A percentile compares a stretch with the other conserved stretches of the same genome.
Conservation (phyloP, 2,797 vertebrate genomes). For the Borostomias antarcticus region DNA sequence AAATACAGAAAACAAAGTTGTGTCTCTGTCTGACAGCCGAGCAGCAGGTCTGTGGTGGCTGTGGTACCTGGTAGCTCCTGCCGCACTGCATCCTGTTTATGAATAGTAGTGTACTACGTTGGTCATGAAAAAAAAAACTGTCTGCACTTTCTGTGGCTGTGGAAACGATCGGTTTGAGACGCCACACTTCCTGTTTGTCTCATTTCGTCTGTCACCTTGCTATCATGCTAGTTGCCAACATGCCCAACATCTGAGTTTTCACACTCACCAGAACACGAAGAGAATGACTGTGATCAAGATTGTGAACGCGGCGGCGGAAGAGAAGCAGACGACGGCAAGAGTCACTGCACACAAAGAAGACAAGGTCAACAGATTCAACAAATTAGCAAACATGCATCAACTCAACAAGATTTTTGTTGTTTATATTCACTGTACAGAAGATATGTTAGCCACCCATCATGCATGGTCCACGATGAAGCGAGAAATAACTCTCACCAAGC, state of each 20-base stretch:
- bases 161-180: constrained; percentile 39
- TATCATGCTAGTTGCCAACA: constrained; percentile 36
- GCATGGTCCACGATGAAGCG: background rate
- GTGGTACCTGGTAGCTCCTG: constrained; percentile 50
- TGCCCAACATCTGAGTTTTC: constrained; percentile 29
- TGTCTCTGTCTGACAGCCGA: constrained; percentile 44
- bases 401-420: background rate
- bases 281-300: constrained; percentile 49
- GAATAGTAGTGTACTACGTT: constrained; percentile 48
- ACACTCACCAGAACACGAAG: constrained; percentile 75
- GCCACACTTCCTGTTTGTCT: constrained; percentile 65
- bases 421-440: background rate
- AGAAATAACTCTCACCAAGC: constrained; percentile 53
- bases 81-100: constrained; percentile 77
- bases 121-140: constrained; percentile 50
- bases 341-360: constrained; percentile 53
- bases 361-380: constrained; percentile 7
- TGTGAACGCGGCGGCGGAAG: constrained; percentile 49
- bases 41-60: constrained; percentile 50
- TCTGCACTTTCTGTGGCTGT: background rate
- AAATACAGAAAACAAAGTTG: constrained; percentile 8
- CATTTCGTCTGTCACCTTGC: constrained; percentile 24
- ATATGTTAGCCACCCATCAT: too few relatives aligned
- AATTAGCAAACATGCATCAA: background rate
- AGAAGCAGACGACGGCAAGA: constrained; percentile 52